These are phyloP conservation scores for Urocyon cinereoargenteus DNA, from an alignment of 2,797 vertebrate species.

Conservation along the genomic window DNA sequence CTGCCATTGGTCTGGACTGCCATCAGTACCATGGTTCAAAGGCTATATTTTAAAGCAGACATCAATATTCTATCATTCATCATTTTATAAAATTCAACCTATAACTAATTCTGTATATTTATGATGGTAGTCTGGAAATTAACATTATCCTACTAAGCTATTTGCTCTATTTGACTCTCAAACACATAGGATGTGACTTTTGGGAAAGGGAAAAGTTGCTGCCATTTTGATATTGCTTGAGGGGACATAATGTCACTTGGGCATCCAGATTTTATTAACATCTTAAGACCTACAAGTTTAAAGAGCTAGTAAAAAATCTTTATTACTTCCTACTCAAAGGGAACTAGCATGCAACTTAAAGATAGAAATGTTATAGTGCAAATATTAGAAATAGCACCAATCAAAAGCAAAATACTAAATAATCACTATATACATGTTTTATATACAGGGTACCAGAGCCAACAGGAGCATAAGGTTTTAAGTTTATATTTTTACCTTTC, in stretches of 20 bases:
- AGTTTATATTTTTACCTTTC: not conserved
- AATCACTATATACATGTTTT: not conserved
- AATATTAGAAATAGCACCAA: not conserved
- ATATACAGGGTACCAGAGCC: too few species aligned
- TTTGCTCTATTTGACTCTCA: not conserved
- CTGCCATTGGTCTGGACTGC: not conserved
- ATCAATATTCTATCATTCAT: not conserved
- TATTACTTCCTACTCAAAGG: not conserved
- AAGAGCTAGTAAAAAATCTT: not conserved
- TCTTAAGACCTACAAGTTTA: not conserved
- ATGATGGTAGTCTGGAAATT: not conserved
- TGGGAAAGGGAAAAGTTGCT: not conserved
- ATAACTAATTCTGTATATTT: not conserved
- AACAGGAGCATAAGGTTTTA: not conserved
- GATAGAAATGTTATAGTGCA: not conserved
- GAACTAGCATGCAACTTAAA: not conserved
- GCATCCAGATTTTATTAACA: not conserved
- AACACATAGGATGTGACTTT: not conserved
- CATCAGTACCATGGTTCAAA: not conserved
- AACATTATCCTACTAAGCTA: not conserved
- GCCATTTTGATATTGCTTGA: not conserved
- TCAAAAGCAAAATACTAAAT: not conserved
- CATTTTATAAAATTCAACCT: not conserved
- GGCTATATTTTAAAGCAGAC: not conserved
- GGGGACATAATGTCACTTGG: not conserved